Evolutionary conservation across 1,140 invertebrate genomes (phyloP).

Genomic region (Stegodyphus mimosarum): DNA sequence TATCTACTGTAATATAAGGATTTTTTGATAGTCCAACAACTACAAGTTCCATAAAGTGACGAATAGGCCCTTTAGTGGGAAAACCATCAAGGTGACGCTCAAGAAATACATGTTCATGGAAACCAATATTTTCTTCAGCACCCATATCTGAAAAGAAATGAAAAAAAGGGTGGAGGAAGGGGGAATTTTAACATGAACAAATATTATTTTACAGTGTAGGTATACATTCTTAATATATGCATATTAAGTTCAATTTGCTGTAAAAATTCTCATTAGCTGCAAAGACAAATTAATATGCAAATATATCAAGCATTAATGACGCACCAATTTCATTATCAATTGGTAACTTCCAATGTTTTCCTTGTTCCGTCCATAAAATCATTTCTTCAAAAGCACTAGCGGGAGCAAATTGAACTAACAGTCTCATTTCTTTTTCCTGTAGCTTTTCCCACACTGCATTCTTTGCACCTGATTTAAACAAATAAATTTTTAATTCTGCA

Average conservation of each 20-base stretch:
- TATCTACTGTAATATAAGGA: conserved; percentile 85
- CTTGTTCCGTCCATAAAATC: conserved; percentile 92
- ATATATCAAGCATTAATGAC: background rate
- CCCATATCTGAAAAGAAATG: conserved; percentile 75
- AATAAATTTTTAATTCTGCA: no score
- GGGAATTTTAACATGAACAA: background rate
- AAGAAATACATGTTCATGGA: conserved; percentile 93
- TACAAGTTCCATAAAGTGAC: conserved; percentile 97
- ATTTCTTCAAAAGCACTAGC: conserved; percentile 76
- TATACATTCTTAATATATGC: no score
- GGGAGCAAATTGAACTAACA: background rate
- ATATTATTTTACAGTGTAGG: no score
- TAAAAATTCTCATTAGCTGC: no score
- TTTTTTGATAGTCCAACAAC: conserved; percentile 94
- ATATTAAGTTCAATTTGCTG: no score
- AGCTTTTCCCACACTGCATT: background rate
- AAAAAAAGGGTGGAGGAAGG: conserved; percentile 28
- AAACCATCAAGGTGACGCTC: conserved; percentile 92
- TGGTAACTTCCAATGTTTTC: conserved; percentile 96
- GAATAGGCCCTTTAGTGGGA: conserved; percentile 86
- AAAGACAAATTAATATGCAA: background rate
- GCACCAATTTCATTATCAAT: conserved; percentile 96
- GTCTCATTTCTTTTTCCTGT: background rate
- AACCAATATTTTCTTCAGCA: conserved; percentile 82
- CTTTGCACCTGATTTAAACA: no score